These are phyloP conservation scores for Philonicus albiceps DNA, from an alignment of 2,888 invertebrate species.

Conservation along the genomic window DNA sequence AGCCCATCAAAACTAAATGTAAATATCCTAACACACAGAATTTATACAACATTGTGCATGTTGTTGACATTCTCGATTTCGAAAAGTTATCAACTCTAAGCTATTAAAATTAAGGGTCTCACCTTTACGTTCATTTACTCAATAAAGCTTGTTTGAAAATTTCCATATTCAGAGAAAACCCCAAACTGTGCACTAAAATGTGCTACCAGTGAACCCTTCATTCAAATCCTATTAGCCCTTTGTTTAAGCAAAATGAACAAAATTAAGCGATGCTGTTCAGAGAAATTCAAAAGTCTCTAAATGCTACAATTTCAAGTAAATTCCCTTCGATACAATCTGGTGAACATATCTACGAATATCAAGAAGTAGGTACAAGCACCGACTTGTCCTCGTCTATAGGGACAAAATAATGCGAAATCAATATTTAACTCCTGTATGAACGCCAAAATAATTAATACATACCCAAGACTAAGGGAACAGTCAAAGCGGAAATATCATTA, in stretches of 20 bases:
- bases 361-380: not conserved
- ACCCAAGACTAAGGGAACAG: not conserved
- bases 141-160: not conserved
- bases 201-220: not conserved
- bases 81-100: not conserved
- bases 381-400: not conserved
- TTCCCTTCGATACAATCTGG: not conserved
- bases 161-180: not conserved
- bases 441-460: slow-evolving; percentile 27
- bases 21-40: not conserved
- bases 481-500: slow-evolving; percentile 1
- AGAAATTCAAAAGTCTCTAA: not conserved
- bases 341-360: not conserved
- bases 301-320: not conserved
- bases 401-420: slow-evolving; percentile 11
- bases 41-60: not conserved
- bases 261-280: not conserved
- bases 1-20: not conserved
- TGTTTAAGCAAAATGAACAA: not conserved
- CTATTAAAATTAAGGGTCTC: not conserved
- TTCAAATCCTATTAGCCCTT: not conserved
- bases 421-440: not conserved
- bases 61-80: not conserved
- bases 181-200: not conserved
- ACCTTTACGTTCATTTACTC: not conserved